Evolutionary conservation across 2,113 vertebrate genomes (phyloP), one percentile per base, ranked within the genome.

Genomic region (Ia io): DNA sequence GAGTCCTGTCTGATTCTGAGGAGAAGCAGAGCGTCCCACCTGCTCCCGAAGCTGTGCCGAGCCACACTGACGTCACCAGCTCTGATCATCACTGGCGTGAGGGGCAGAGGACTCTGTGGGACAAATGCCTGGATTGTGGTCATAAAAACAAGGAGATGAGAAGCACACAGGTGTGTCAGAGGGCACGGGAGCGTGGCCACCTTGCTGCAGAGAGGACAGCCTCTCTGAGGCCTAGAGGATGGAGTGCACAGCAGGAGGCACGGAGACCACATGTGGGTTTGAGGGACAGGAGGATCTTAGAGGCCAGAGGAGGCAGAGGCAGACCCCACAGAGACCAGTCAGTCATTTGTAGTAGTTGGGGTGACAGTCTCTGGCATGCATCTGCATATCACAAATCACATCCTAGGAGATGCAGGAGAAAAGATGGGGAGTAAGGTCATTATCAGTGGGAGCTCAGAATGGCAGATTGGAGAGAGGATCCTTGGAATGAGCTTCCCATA

Each of bases 401-500:
- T 61, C 74, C 35, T 37, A 6, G 9, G 40, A 83, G 74, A 73
- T 1, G n/a, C 37, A 1, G 0, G 10, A 35, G 42, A 35, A 78
- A 51, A 4, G 63, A 22, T 17, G 42, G 13, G 53, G 63, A n/a
- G n/a, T 13, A 22, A 44, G 67, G 40, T 49, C 51, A 3, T 13
- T 11, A 16, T 16, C 70, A 18, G 4, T 11, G 10, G 9, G 30
- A 63, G 49, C 69, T 69, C 44, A 28, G 61, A 53, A 6, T 1
- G 8, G 49, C 6, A 9, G 78, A 37, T 18, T 14, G 9, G 40
- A 63, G n/a, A n/a, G 40, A 80, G 11, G 7, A 9, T 56, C 74
- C 17, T 51, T 18, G 83, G 30, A 37, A 12, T 28, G 2, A 10
- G 18, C n/a, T 14, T 3, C 6, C 2, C 6, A 9, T 2, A 0